phyloP scores from a whole-genome alignment of 2,888 invertebrate species.

The Autographa pulchrina region DNA sequence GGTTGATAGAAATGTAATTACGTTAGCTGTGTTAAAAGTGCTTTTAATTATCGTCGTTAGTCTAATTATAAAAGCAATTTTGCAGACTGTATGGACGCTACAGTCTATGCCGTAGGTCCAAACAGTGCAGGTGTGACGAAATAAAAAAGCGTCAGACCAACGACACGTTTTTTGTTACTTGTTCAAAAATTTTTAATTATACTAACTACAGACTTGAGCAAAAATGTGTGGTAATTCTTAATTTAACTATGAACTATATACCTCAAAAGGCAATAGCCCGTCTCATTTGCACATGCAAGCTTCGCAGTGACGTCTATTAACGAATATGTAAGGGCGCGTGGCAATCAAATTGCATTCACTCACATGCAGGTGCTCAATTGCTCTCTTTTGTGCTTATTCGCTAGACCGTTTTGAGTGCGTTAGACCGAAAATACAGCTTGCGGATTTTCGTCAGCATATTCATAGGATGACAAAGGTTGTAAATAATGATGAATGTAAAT shows the following conservation, averaged over 20 bases:
- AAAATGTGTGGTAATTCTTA: too few relatives aligned
- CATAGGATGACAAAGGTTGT: background rate
- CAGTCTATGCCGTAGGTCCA: too few relatives aligned
- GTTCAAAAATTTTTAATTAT: too few relatives aligned
- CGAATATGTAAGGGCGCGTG: conserved; percentile 38
- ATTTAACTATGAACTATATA: too few relatives aligned
- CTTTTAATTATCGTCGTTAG: background rate
- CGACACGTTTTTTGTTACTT: too few relatives aligned
- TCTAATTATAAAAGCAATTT: background rate
- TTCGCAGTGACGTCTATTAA: conserved; percentile 21
- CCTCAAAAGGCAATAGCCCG: conserved; percentile 35
- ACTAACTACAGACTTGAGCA: too few relatives aligned
- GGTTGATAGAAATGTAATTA: background rate
- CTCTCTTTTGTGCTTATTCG: conserved; percentile 48
- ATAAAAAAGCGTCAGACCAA: too few relatives aligned
- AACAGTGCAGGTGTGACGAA: too few relatives aligned
- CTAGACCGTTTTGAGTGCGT: conserved; percentile 31
- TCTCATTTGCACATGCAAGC: conserved; percentile 27
- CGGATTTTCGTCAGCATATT: conserved; percentile 17
- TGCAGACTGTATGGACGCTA: too few relatives aligned
- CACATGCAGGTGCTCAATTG: conserved; percentile 40
- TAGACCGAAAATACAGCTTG: conserved; percentile 17
- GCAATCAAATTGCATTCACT: conserved; percentile 51
- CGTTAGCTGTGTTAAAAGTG: background rate
- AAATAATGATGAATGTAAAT: background rate